Base-by-base conservation (phyloP, 2,113 vertebrate genomes). In the Alces alces region DNA sequence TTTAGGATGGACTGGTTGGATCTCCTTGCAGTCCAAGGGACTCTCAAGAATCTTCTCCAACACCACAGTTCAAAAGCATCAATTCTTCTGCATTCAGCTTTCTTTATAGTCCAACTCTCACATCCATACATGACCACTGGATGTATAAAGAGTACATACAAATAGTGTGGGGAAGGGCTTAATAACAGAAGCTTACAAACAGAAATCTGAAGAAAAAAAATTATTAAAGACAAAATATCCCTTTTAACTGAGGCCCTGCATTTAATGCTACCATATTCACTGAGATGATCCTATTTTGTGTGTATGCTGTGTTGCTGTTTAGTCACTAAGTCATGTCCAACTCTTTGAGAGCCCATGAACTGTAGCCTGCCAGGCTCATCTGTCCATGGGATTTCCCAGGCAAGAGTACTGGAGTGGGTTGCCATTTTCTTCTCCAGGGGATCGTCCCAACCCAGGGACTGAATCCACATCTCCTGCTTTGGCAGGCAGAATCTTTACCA, bases 201-300 rank as follows among this genome's bases (percentile, higher is more conserved):
- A 54, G 82, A 78, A 95, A 84, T 86, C 33, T 47, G 21, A 21
- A 2, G 45, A 88, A 87, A 60, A 60, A 64, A 85, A 85, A 66
- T 33, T 85, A 43, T 47, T 36, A 45, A 39, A 73, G 61, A 93
- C 3, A n/a, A 86, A 87, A 87, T 17, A 25, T 45, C 39, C 33
- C 10, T 90, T 80, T 64, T 52, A 45, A 45, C 43, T 58, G n/a
- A 57, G 9, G 30, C n/a, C 28, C 19, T 86, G 58, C 25, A 6
- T 54, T 47, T 84, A 64, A 54, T 36, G 57, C 39, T 21, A 3
- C 47, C 16, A 3, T 25, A 25, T 9, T 66, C n/a, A 15, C 16
- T 17, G 55, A 84, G 28, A 36, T 76, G 66, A 33, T 61, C 21
- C 57, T 93, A 16, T 45, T 66, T 78, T 21, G 55, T 87, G 55